A percentile compares a stretch with the other conserved stretches of the same genome.
phyloP scores from a whole-genome alignment of 2,113 vertebrate genomes.

The Glaucomys volans region DNA sequence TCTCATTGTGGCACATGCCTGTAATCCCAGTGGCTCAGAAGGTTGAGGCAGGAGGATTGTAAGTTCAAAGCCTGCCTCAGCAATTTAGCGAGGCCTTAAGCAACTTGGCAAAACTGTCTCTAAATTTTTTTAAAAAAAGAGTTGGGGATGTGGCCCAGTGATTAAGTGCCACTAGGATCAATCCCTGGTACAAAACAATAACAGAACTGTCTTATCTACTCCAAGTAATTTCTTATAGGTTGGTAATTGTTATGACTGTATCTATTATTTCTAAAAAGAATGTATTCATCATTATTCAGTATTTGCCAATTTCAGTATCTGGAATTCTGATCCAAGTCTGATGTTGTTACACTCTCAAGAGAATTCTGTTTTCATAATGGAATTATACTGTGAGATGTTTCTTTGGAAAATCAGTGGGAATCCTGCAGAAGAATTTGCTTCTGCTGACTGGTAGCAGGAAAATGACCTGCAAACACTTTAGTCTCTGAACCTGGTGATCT shows the following conservation, averaged over 20 bases:
- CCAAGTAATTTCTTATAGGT: neutral
- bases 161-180: too few relatives aligned
- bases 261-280: neutral
- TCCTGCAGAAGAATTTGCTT: neutral
- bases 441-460: neutral
- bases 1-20: neutral
- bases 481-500: neutral
- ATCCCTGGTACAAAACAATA: too few relatives aligned
- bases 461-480: neutral
- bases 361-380: too few relatives aligned
- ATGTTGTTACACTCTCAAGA: neutral
- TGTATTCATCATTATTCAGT: neutral
- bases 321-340: neutral
- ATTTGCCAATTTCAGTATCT: neutral
- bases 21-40: too few relatives aligned
- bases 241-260: neutral
- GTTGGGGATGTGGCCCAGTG: too few relatives aligned
- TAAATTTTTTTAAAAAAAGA: too few relatives aligned
- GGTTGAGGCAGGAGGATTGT: too few relatives aligned
- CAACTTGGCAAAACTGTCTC: too few relatives aligned
- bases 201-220: neutral
- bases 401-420: neutral
- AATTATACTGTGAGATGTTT: too few relatives aligned
- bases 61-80: too few relatives aligned
- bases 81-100: too few relatives aligned